Base-by-base conservation (phyloP, 2,888 invertebrate genomes). In the Drosophila helvetica region DNA sequence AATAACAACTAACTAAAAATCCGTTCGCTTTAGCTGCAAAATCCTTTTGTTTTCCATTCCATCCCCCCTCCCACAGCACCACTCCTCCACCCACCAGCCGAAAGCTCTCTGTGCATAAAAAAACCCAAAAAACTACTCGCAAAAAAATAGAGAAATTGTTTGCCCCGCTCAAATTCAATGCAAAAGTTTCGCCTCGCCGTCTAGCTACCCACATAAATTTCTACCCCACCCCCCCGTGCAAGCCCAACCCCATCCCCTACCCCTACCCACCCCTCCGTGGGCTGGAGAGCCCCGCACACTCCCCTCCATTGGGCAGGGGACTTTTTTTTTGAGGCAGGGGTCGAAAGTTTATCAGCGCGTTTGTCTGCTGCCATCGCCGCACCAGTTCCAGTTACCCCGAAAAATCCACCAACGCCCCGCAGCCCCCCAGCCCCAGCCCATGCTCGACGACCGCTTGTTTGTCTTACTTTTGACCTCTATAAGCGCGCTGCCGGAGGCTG, bases 401-500 rank as follows among this genome's bases (percentile, higher is more conserved):
- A 46, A 18, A 7, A 25, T 1, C 43, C 43, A 18, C 22, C 15
- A 46, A 17, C 47, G 25, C n/a, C 38, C n/a, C 38, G 15, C 58
- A 30, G 17, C 38, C 58, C 62, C 53, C 60, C 56, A 68, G 57
- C 70, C 62, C 22, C 22, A 22, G 22, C 22, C 22, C 22, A 22
- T 22, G 22, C 22, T 22, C 22, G 6, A 22, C 61, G 63, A 72
- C 86, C 77, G 74, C 77, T 88, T 84, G 88, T 84, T 84, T 89
- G 89, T 89, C 83, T 89, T 84, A 84, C 83, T 89, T 84, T 84
- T 84, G 83, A 84, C 83, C 83, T 84, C 89, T 82, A 84, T 84
- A 87, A 87, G 63, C 67, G 70, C 56, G 43, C 17, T 33, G 52
- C 50, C 38, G 10, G 19, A 38, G 53, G 51, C 18, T 5, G 15